phyloP scores from a whole-genome alignment of 2,113 vertebrate genomes.

The Pedetes capensis region DNA sequence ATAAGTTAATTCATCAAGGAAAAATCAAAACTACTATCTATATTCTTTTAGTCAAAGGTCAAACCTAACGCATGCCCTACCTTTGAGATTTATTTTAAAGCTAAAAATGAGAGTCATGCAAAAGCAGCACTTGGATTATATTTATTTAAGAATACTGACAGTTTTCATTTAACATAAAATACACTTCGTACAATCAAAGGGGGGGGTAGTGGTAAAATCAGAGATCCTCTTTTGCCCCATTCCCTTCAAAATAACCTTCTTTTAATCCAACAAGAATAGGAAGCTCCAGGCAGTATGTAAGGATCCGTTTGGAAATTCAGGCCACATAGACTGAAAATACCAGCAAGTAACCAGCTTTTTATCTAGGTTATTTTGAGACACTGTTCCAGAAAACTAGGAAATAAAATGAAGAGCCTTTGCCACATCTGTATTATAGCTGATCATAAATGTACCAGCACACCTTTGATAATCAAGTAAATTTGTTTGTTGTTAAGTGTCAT shows the following conservation, averaged over 20 bases:
- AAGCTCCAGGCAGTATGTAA: slow-evolving; percentile 25
- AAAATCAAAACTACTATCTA: slow-evolving; percentile 28
- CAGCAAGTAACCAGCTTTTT: slow-evolving; percentile 42
- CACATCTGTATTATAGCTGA: slow-evolving; percentile 18
- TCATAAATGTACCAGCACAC: slow-evolving; percentile 48
- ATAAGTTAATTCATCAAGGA: background rate
- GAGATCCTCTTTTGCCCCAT: background rate
- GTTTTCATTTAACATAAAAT: background rate
- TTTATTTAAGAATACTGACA: slow-evolving; percentile 6
- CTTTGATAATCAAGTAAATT: background rate
- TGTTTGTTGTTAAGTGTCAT: too few species aligned
- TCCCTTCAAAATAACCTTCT: slow-evolving; percentile 31
- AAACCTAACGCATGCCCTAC: background rate
- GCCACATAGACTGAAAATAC: slow-evolving; percentile 52
- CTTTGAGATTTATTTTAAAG: background rate
- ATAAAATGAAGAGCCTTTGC: background rate
- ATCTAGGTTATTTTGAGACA: slow-evolving; percentile 62
- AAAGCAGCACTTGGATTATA: background rate
- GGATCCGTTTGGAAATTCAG: slow-evolving; percentile 53
- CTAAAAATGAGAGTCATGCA: background rate
- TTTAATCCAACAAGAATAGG: slow-evolving; percentile 39
- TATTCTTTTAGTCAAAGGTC: slow-evolving; percentile 24
- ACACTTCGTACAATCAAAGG: background rate
- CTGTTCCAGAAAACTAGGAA: background rate
- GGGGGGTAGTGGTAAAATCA: background rate